Conservation (phyloP, 37 sponge, comb jelly and placozoan genomes). For the Halisarca cf. caerulea region DNA sequence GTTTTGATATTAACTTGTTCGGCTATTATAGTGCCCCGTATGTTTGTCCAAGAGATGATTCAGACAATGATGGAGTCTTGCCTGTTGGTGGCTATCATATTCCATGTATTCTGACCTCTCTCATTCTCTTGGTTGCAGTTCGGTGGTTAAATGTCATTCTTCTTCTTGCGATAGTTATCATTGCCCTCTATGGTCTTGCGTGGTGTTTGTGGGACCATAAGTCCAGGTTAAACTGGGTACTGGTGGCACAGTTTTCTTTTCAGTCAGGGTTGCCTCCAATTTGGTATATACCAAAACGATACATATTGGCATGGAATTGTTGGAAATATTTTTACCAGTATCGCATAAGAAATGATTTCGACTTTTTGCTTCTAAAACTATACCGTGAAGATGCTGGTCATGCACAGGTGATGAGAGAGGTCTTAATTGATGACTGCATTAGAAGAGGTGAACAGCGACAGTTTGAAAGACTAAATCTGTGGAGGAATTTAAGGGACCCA, state of each 20-base stretch:
- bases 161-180: constrained; percentile 7
- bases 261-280: constrained; percentile 34
- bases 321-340: not conserved
- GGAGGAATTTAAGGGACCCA: too few relatives aligned
- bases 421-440: not conserved
- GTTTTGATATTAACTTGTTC: not conserved
- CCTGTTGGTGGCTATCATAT: constrained; percentile 4
- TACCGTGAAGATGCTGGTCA: not conserved
- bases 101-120: constrained; percentile 23
- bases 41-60: constrained; percentile 38
- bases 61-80: constrained; percentile 3
- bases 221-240: constrained; percentile 34
- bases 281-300: constrained; percentile 35
- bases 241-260: constrained; percentile 52
- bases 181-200: constrained; percentile 20
- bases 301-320: not conserved
- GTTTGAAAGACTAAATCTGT: not conserved
- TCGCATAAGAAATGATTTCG: not conserved
- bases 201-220: constrained; percentile 50
- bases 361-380: constrained; percentile 15
- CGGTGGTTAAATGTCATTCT: constrained; percentile 56
- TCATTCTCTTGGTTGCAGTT: constrained; percentile 49
- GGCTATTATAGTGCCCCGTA: constrained; percentile 45
- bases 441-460: not conserved
- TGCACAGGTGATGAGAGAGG: constrained; percentile 23